Evolutionary conservation across 2,113 vertebrate genomes (phyloP).

Genomic region (Tragulus kanchil): DNA sequence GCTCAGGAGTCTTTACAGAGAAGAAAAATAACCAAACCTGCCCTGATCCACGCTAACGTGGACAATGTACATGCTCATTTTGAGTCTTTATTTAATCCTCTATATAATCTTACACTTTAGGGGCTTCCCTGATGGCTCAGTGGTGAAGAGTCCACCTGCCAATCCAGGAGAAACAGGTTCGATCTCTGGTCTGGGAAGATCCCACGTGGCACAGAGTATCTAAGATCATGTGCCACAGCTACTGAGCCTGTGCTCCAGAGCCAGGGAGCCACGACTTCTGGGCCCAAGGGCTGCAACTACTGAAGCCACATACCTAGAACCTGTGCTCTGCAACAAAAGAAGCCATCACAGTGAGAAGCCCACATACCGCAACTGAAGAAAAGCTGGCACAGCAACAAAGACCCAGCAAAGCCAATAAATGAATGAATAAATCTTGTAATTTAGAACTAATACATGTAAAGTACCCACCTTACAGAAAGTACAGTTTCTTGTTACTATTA

Average conservation of each 20-base stretch:
- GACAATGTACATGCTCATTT: neutral
- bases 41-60: neutral
- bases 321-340: neutral
- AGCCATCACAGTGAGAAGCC: neutral
- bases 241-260: neutral
- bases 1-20: neutral
- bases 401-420: neutral
- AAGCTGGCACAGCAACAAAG: neutral
- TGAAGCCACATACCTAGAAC: neutral
- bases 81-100: neutral
- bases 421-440: neutral
- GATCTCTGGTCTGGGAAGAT: neutral
- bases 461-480: neutral
- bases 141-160: neutral
- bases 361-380: fast-evolving
- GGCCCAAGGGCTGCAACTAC: neutral
- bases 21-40: neutral
- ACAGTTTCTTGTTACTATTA: neutral
- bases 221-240: neutral
- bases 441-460: neutral
- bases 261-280: neutral
- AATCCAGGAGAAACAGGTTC: neutral
- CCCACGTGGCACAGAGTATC: neutral
- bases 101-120: neutral
- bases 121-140: neutral